Base-by-base conservation (phyloP, 2,888 invertebrate species). In the Schizotus pectinicornis region DNA sequence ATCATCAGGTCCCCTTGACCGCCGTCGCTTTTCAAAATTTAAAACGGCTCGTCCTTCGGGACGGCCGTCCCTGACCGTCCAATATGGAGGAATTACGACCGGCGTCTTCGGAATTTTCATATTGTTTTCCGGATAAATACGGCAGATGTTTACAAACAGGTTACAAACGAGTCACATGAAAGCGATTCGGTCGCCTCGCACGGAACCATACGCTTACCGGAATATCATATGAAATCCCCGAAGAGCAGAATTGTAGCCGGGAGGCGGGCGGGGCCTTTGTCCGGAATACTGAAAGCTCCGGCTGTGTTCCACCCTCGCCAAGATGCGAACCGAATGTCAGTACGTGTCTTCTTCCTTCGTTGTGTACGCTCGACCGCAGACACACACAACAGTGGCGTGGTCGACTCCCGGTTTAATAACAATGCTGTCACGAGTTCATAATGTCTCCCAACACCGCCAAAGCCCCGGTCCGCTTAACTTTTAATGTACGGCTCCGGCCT, bases 351-450 rank as follows among this genome's bases (percentile, higher is more conserved):
- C 36, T 12, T 12, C 11, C 36, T 12, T 12, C 11, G 41, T 41
- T 41, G n/a, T 12, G 41, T 22, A 8, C 11, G 11, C 9, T n/a
- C 13, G n/a, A 22, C 41, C 41, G 7, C 41, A 36, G 36, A 2
- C 22, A 22, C 22, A 22, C 22, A 22, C 22, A 22, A 22, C 22
- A 22, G 22, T 22, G 22, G 22, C 22, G 22, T 43, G 51, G 42
- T 9, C 45, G 33, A 11, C 13, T 22, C n/a, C 42, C 22, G 13
- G 33, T 45, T 53, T 45, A 45, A 43, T 45, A 43, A 45, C 37
- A 37, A 34, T 45, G 31, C 36, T 31, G 53, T 53, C 54, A 47
- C 47, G 47, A 46, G 12, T 54, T 45, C 43, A 54, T 54, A 47
- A 54, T 54, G 47, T 54, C 36, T 31, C 35, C 46, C 36, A 53